Evolutionary conservation across 2,888 invertebrate species (phyloP), one percentile per base, ranked within the genome.

Genomic region (Augochlorella aurata): DNA sequence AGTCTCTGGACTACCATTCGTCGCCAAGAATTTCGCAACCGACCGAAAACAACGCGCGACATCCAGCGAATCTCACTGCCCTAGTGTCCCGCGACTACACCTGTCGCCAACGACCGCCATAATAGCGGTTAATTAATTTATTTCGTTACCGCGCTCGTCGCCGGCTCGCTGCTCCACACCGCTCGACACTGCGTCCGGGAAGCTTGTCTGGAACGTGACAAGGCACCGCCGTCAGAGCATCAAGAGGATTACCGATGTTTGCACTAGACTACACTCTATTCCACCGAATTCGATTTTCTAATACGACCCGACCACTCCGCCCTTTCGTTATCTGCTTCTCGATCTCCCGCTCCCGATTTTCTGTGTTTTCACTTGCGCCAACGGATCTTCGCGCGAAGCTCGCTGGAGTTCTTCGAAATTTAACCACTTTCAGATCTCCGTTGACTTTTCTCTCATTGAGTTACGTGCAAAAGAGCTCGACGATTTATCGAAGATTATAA

Each of bases 91-190:
- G 5, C 21, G 1, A 1, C 10, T 14, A 38, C 38, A 38, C 5
- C 10, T 38, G 78, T 18, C 68, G 49, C 50, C 73, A 16, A 38
- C 49, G 54, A 21, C 58, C 49, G 10, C 38, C 18, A 14, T 68
- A 81, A 81, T 66, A 81, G 54, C 50, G 66, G 67, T 61, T 74
- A 70, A 82, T 82, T 81, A 82, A 82, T 82, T 73, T 69, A 73
- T 76, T 70, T 50, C 61, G 45, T 54, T 45, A 58, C 45, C 74
- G 70, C 61, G 29, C 47, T 68, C 74, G 54, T 47, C 47, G 45
- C 65, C 76, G 47, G 29, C 24, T 61, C 21, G 70, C 66, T 58
- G 50, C 50, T 58, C 12, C 29, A 47, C 38, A 0, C 58, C 24
- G 21, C 12, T 12, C 67, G 63, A 29, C 61, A 75, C 47, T n/a